Evolutionary conservation across 1,140 invertebrate genomes (phyloP).

Genomic region (Vanessa tameamea): DNA sequence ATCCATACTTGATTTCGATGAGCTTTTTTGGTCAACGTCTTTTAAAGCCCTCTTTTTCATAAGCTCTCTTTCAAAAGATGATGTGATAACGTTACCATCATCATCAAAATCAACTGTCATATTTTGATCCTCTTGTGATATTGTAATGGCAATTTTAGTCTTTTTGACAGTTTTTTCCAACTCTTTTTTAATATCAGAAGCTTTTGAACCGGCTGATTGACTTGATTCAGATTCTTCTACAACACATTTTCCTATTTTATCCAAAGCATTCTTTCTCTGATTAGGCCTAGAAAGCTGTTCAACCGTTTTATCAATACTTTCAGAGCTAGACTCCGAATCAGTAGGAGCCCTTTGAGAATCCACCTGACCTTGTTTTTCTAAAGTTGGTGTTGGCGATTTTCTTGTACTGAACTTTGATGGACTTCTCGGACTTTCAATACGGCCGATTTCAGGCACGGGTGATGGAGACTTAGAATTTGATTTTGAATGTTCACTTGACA

Average conservation of each 20-base stretch:
- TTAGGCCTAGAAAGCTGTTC: constrained; percentile 68
- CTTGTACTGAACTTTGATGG: constrained; percentile 71
- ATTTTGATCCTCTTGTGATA: constrained; percentile 80
- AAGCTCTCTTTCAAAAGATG: constrained; percentile 68
- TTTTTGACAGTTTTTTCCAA: constrained; percentile 64
- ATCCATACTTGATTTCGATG: constrained; percentile 77
- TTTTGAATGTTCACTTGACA: constrained; percentile 76
- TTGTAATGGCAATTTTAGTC: constrained; percentile 79
- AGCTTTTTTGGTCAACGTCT: constrained; percentile 77
- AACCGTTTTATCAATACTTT: constrained; percentile 78
- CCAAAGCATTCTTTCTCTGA: constrained; percentile 64
- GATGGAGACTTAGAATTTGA: constrained; percentile 76
- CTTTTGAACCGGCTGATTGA: constrained; percentile 73
- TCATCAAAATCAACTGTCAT: constrained; percentile 79
- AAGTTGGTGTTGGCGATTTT: constrained; percentile 82
- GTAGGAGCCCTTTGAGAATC: constrained; percentile 80
- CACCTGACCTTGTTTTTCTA: constrained; percentile 83
- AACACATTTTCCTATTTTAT: constrained; percentile 76
- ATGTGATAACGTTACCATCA: constrained; percentile 74
- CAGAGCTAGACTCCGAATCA: constrained; percentile 79
- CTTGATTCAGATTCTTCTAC: constrained; percentile 79
- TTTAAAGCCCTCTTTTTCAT: constrained; percentile 73
- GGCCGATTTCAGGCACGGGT: constrained; percentile 64
- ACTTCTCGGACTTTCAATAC: constrained; percentile 73
- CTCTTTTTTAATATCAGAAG: constrained; percentile 61